Evolutionary conservation across 1,140 invertebrate species (phyloP).

Genomic region (Tetragnatha versicolor): DNA sequence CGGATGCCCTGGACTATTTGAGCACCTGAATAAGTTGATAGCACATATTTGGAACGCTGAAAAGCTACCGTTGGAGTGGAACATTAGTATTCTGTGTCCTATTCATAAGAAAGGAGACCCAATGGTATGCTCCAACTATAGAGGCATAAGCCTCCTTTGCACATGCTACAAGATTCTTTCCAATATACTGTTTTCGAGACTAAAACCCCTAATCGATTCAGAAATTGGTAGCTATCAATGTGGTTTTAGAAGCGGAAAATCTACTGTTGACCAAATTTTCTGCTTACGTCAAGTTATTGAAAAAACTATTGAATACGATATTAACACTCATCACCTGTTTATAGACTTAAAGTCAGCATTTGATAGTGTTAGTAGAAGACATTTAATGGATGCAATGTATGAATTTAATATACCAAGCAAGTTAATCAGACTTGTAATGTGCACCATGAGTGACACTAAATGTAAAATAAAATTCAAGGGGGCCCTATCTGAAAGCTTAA

Average conservation of each 20-base stretch:
- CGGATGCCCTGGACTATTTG: not conserved
- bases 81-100: not conserved
- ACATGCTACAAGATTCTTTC: not conserved
- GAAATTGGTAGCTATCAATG: not conserved
- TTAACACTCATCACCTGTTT: not conserved
- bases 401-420: not conserved
- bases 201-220: not conserved
- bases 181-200: not conserved
- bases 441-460: not conserved
- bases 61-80: not conserved
- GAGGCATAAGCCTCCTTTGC: not conserved
- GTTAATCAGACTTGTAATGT: not conserved
- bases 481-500: not conserved
- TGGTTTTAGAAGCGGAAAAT: not conserved
- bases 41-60: not conserved
- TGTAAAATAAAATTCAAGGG: not conserved
- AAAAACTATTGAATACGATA: not conserved
- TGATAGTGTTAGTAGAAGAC: too few relatives aligned
- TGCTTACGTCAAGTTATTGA: not conserved
- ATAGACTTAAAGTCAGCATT: constrained; percentile 1
- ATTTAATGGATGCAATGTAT: constrained; percentile 12
- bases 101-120: not conserved
- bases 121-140: not conserved
- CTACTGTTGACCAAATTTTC: not conserved
- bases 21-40: not conserved